phyloP scores from a whole-genome alignment of 2,888 invertebrate genomes.

The Helicoverpa assulta region DNA sequence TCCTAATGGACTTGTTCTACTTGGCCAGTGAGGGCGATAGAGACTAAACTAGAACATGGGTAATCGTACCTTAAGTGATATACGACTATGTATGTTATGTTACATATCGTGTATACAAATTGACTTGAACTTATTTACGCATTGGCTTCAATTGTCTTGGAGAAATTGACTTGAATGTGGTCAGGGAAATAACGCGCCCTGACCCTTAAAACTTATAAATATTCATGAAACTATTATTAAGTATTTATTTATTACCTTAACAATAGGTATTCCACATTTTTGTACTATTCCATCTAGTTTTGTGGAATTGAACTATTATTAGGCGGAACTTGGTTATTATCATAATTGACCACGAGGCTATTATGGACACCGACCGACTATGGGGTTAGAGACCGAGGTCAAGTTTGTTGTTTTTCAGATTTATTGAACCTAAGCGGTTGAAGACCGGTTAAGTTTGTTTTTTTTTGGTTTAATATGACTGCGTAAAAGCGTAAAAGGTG shows the following conservation, averaged over 20 bases:
- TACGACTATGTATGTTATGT: conserved; percentile 8
- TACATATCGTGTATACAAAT: conserved; percentile 23
- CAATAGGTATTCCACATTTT: conserved; percentile 4
- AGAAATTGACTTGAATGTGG: conserved; percentile 38
- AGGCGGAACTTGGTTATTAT: conserved; percentile 2
- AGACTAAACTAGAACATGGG: conserved; percentile 45
- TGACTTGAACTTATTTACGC: conserved; percentile 18
- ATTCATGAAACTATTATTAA: conserved; percentile 30
- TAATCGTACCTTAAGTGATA: conserved; percentile 35
- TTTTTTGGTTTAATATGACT: conserved; percentile 23
- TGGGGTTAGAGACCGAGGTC: conserved; percentile 5
- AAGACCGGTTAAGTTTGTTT: conserved; percentile 3
- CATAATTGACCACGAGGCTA: conserved; percentile 16
- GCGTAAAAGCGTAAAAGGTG: conserved; percentile 49
- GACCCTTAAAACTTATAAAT: conserved; percentile 33
- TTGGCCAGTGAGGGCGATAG: conserved; percentile 25
- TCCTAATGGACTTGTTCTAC: conserved; percentile 41
- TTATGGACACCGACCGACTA: conserved; percentile 4
- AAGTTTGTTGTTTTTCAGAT: conserved; percentile 13
- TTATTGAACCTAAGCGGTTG: conserved; percentile 17
- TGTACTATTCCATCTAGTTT: conserved; percentile 3
- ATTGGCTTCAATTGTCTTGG: background rate
- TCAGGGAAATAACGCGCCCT: conserved; percentile 13
- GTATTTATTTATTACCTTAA: conserved; percentile 15
- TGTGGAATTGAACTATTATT: background rate